Base-by-base conservation (phyloP, 2,888 invertebrate genomes). In the Lutraria lutraria region DNA sequence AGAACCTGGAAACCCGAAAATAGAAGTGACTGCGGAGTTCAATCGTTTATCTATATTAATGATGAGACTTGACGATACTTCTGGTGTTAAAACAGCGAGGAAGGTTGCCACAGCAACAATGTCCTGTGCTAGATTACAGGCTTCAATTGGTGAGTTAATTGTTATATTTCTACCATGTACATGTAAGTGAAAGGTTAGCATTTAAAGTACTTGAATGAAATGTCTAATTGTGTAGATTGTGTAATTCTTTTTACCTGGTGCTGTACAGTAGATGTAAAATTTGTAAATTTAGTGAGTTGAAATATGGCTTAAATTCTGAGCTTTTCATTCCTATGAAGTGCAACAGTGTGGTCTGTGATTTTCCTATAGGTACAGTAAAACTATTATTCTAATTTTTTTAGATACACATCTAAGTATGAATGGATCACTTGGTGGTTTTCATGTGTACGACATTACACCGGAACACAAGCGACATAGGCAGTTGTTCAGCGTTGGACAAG, bases 71-170 rank as follows among this genome's bases (percentile, higher is more conserved):
- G 97, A 98, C 29, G 97, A 98, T 95, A 96, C 96, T n/a, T 98
- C 98, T 93, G 98, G 98, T 92, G 98, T 97, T 34, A 94, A 93
- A 60, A 86, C 90, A 10, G 96, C 95, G n/a, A 97, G 98, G 93
- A 99, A 99, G 97, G 98, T 99, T 90, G 99, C 99, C 88, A 99
- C 99, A 0, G 98, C 99, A 29, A 99, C 99, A 21, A 98, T 99
- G 97, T 98, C 98, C 90, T 98, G 98, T 96, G 99, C 99, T 0
- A 98, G 98, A 96, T 98, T 99, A 93, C 98, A 98, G 96, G 98
- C 98, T 21, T 98, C 98, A 4, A 97, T 98, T 81, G 98, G 98
- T 97, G 96, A 87, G 72, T 72, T 10, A 6, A 60, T 60, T 60
- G 60, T 21, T n/a, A n/a, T 60, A 21, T n/a, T 60, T 60, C 21